These are phyloP conservation scores for Macquaria ambigua DNA, from an alignment of 2,113 vertebrate species.

Conservation along the genomic window DNA sequence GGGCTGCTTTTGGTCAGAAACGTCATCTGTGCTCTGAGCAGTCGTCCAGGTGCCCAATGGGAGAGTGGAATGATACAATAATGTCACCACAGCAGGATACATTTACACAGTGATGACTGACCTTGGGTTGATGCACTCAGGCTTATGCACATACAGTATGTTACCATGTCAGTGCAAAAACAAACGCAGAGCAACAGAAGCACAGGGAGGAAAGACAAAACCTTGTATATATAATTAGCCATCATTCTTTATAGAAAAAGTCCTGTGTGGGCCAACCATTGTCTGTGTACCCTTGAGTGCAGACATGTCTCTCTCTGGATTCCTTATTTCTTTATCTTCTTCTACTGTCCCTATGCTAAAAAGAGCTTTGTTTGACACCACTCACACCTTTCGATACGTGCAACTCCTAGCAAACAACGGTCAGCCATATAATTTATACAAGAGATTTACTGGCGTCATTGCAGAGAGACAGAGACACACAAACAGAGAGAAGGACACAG, in stretches of 20 bases:
- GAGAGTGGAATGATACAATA: neutral
- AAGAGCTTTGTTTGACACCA: neutral
- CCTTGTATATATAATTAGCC: neutral
- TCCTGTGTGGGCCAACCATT: neutral
- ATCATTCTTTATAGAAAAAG: neutral
- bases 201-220: neutral
- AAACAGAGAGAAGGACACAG: neutral
- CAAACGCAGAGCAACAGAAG: neutral
- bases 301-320: neutral
- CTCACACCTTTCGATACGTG: neutral
- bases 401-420: neutral
- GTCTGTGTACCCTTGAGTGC: neutral
- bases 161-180: slow-evolving; percentile 3
- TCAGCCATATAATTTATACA: neutral
- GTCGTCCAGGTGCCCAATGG: neutral
- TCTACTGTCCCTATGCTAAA: neutral
- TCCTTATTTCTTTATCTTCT: neutral
- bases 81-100: neutral
- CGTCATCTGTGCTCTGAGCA: slow-evolving; percentile 10
- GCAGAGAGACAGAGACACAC: neutral
- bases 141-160: neutral
- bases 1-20: slow-evolving; percentile 38
- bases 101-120: slow-evolving; percentile 16
- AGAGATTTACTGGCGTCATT: slow-evolving; percentile 1
- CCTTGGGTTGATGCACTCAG: neutral